These are phyloP conservation scores for Xiphophorus maculatus DNA, from an alignment of 2,113 vertebrate species.

Conservation along the genomic window DNA sequence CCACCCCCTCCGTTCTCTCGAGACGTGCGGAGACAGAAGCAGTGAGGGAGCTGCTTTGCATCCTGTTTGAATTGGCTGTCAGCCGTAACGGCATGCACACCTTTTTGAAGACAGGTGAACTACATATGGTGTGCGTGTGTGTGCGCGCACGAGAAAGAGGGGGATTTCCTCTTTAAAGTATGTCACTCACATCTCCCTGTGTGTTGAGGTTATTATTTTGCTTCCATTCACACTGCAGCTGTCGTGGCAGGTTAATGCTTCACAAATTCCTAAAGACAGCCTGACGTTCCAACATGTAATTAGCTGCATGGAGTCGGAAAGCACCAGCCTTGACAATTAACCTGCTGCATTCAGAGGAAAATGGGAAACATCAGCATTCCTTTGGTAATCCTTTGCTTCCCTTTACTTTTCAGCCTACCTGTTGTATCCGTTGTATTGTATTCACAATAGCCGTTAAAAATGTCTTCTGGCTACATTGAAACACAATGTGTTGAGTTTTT, in stretches of 20 bases:
- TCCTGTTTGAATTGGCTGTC: constrained; percentile 78
- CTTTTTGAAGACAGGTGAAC: constrained; percentile 76
- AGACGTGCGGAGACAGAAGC: constrained; percentile 26
- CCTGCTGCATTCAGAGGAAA: constrained; percentile 33
- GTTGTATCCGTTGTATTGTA: constrained; percentile 18
- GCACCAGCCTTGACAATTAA: constrained; percentile 63
- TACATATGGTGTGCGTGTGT: constrained; percentile 43
- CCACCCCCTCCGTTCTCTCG: constrained; percentile 51
- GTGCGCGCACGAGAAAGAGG: constrained; percentile 1
- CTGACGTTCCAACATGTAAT: constrained; percentile 61
- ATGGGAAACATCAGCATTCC: constrained; percentile 30
- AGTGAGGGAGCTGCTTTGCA: constrained; percentile 70
- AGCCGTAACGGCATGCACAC: constrained; percentile 70
- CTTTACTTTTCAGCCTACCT: constrained; percentile 56
- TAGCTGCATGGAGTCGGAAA: constrained; percentile 60
- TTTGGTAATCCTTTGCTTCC: constrained; percentile 28
- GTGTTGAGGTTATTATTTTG: constrained; percentile 33
- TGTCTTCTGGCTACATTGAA: too few relatives aligned
- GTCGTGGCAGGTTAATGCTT: constrained; percentile 66
- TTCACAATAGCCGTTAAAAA: too few relatives aligned
- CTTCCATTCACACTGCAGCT: constrained; percentile 49
- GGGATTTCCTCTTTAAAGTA: constrained; percentile 59
- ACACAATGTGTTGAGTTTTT: too few relatives aligned
- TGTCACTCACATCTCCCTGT: constrained; percentile 54
- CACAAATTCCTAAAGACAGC: constrained; percentile 66